phyloP scores from a whole-genome alignment of 2,797 vertebrate genomes.

The Aythya fuligula region DNA sequence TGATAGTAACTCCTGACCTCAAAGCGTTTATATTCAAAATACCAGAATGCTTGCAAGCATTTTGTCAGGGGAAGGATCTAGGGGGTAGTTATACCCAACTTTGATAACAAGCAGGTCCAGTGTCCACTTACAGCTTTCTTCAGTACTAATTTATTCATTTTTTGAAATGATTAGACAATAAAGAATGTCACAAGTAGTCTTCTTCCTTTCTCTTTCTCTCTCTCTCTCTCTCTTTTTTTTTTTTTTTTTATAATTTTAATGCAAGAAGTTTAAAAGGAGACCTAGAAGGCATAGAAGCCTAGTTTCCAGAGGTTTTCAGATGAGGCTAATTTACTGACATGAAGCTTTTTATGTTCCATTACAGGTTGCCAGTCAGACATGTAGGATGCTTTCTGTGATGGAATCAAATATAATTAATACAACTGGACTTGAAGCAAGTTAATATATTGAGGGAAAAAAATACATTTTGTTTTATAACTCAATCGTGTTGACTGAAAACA shows the following conservation, averaged over 20 bases:
- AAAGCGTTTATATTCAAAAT: background rate
- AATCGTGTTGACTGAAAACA: background rate
- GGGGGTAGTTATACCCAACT: background rate
- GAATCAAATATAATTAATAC: conserved; percentile 29
- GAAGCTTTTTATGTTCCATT: background rate
- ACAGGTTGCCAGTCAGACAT: background rate
- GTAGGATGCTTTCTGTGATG: background rate
- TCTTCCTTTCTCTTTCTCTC: background rate
- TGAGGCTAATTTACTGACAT: background rate
- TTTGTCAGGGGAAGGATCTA: background rate
- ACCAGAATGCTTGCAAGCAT: background rate
- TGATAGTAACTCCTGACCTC: background rate
- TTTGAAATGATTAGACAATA: conserved; percentile 15
- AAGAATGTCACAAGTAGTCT: background rate
- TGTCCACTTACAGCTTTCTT: conserved; percentile 33
- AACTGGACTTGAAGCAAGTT: background rate
- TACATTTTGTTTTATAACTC: background rate
- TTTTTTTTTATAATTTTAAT: background rate
- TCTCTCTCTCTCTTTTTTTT: background rate
- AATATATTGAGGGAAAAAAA: background rate
- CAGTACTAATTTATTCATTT: background rate
- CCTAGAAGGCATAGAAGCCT: background rate
- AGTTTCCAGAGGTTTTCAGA: background rate
- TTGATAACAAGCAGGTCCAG: background rate
- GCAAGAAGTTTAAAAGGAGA: background rate